Base-by-base conservation (phyloP, 1,140 invertebrate genomes). In the Saccostrea glomerata region DNA sequence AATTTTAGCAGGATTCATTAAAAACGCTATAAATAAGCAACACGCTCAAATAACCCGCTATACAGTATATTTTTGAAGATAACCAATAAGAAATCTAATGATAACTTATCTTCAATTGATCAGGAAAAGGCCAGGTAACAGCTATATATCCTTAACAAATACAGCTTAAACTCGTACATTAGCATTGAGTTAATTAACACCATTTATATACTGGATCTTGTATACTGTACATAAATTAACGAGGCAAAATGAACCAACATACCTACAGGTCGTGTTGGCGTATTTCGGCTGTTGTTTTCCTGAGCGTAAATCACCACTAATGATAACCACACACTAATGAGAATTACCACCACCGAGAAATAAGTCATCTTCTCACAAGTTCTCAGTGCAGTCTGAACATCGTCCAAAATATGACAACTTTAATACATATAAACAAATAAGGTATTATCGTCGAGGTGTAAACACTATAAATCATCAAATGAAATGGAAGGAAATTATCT, bases 381-480 rank as follows among this genome's bases (percentile, higher is more conserved):
- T 25, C 70, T 36, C 30, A 36, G 25, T 36, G 13, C 5, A 77
- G 36, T 77, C 30, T 77, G 25, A 30, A 25, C 70, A 77, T 77
- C 70, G 70, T 30, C 70, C 23, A 20, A 20, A 12, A 36, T 36
- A 36, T 36, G 11, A 13, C 25, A 30, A 63, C 30, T 77, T 15
- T 30, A 15, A 77, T 77, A 77, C 30, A 36, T 40, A 77, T 77
- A 36, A 77, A 77, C 70, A 77, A 77, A 77, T 36, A 77, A n/a
- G 58, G 1, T 20, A 25, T 30, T 77, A 77, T 30, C 70, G 4
- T 30, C 23, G 70, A 12, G 70, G 70, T 77, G 11, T 77, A 36
- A 12, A 36, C 23, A 30, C 70, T 12, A 77, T 77, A 25, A 77
- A 40, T 77, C 25, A 77, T 25, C 30, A 36, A 77, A 77, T 13